Evolutionary conservation across 2,113 vertebrate genomes (phyloP).

Genomic region (Gobio gobio): DNA sequence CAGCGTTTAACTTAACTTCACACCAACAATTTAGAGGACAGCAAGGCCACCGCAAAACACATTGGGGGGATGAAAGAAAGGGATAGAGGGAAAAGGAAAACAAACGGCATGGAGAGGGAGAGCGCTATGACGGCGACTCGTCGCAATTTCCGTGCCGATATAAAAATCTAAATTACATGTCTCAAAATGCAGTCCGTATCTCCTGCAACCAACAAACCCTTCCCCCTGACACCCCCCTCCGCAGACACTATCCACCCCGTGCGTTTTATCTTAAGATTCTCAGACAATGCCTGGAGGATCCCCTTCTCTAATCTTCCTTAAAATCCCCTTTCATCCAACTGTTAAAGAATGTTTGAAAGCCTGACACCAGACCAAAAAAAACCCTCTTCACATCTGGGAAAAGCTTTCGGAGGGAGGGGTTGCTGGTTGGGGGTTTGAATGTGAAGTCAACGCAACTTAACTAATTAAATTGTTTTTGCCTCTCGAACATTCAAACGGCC

Average conservation of each 20-base stretch:
- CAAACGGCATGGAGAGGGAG: background rate
- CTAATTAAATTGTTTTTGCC: slow-evolving; percentile 95
- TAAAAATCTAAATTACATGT: slow-evolving; percentile 63
- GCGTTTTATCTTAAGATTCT: slow-evolving; percentile 93
- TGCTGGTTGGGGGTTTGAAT: slow-evolving; percentile 51
- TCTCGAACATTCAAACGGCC: slow-evolving; percentile 92
- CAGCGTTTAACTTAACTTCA: slow-evolving; percentile 72
- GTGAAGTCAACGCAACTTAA: slow-evolving; percentile 84
- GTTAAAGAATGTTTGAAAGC: slow-evolving; percentile 99
- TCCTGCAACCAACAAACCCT: slow-evolving; percentile 37
- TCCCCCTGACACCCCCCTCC: slow-evolving; percentile 50
- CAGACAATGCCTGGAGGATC: slow-evolving; percentile 96
- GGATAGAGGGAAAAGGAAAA: background rate
- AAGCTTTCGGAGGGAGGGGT: slow-evolving; percentile 58
- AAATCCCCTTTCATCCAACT: slow-evolving; percentile 99
- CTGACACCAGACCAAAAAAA: slow-evolving; percentile 86
- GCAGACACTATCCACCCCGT: slow-evolving; percentile 73
- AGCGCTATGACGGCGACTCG: background rate
- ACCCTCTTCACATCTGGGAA: slow-evolving; percentile 84
- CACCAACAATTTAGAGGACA: slow-evolving; percentile 77
- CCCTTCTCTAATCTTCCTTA: slow-evolving; percentile 97
- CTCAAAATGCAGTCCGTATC: slow-evolving; percentile 42
- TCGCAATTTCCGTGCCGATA: slow-evolving; percentile 44
- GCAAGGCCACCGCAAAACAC: slow-evolving; percentile 46
- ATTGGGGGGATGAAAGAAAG: background rate